Conservation (phyloP, 1,140 invertebrate genomes). For the Scaptomyza pallida region DNA sequence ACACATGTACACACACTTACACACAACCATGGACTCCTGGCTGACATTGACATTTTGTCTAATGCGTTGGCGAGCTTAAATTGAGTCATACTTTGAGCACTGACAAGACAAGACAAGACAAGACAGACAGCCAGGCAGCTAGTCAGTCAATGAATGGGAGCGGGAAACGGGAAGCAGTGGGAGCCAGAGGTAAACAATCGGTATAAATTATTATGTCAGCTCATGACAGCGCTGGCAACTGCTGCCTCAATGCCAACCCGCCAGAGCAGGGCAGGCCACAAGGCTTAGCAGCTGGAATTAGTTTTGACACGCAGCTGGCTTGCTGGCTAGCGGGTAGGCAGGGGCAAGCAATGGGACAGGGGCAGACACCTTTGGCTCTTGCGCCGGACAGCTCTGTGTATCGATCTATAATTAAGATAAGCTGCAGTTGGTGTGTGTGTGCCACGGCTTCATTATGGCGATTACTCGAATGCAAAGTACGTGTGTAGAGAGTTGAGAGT, state of each 20-base stretch:
- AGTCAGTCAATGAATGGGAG: constrained; percentile 41
- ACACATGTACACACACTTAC: constrained; percentile 13
- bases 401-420: constrained; percentile 80
- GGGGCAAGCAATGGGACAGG: constrained; percentile 18
- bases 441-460: constrained; percentile 64
- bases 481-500: not conserved
- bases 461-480: constrained; percentile 23
- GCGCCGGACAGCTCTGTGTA: constrained; percentile 38
- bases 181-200: constrained; percentile 32
- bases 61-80: constrained; percentile 42
- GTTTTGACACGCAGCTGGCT: constrained; percentile 62
- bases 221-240: constrained; percentile 37
- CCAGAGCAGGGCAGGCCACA: constrained; percentile 10
- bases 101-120: constrained; percentile 21
- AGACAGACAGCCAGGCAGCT: constrained; percentile 25
- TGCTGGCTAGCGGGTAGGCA: not conserved
- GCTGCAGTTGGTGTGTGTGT: constrained; percentile 32
- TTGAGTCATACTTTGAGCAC: constrained; percentile 48
- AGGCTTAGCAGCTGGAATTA: constrained; percentile 57
- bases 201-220: constrained; percentile 77
- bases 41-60: constrained; percentile 49
- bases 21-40: not conserved
- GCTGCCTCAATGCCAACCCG: constrained; percentile 9
- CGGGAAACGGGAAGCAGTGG: not conserved
- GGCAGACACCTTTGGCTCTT: constrained; percentile 22